Base-by-base conservation (phyloP, 1,140 invertebrate genomes). In the Drosophila kikkawai region DNA sequence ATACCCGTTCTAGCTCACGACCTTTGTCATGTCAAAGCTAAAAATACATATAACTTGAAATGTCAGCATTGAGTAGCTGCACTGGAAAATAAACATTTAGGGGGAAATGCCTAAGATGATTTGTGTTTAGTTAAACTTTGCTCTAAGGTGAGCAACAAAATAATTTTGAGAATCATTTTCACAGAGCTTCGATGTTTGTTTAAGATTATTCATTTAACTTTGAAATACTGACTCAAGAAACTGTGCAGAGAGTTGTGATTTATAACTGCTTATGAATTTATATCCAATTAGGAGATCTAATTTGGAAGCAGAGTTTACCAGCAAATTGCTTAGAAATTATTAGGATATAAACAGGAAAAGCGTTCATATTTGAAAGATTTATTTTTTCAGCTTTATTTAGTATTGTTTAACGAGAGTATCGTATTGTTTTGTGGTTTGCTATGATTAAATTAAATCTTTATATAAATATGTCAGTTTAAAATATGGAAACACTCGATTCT, bases 21-120 rank as follows among this genome's bases (percentile, higher is more conserved):
- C 19, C 64, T 29, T 45, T 70, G 19, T 34, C 11, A 37, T 68
- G 56, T 11, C 11, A 19, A 19, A 34, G n/a, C 61, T 41, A 50
- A 59, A 51, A 55, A 36, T 53, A 37, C 9, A 73, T 22, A 22
- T 34, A 42, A 15, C 8, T 22, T 34, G 12, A 13, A n/a, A 17
- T 29, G 13, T 7, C n/a, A 39, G 8, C 4, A 26, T 55, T 22
- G 53, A 39, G 34, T 22, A 36, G 13, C 19, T 55, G 53, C 53
- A 55, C 53, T 55, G 53, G 2, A 12, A 55, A 55, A 53, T 1
- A 19, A 36, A 6, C 2, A 53, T 9, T 36, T 0, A 4, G 13
- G 29, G n/a, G 12, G 6, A 17, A 1, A 6, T 37, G 17, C 22
- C n/a, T 13, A 13, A 19, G 4, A 17, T 53, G 50, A 53, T 53